phyloP scores from a whole-genome alignment of 2,888 invertebrate species.

The Conchocele bisecta region DNA sequence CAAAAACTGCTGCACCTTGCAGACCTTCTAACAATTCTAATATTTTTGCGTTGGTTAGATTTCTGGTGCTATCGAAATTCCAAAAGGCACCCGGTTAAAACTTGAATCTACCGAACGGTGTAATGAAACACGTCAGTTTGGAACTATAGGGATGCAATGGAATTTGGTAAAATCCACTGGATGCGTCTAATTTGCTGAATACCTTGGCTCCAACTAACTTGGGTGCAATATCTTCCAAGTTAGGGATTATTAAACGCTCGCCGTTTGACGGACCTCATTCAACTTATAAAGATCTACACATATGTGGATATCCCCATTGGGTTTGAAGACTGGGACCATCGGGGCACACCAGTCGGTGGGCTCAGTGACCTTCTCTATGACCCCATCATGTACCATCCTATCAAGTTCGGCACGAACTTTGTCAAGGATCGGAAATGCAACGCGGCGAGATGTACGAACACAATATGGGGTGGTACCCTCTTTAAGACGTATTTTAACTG shows the following conservation, averaged over 20 bases:
- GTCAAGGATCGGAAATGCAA: conserved; percentile 23
- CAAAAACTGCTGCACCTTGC: too few species aligned
- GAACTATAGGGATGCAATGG: conserved; percentile 30
- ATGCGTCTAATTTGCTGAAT: conserved; percentile 50
- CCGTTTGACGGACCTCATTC: conserved; percentile 43
- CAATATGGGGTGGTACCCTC: conserved; percentile 11
- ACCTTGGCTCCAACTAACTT: conserved; percentile 36
- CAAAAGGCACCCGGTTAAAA: conserved; percentile 42
- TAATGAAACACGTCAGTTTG: conserved; percentile 44
- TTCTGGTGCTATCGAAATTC: conserved; percentile 43
- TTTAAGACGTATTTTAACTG: conserved; percentile 17
- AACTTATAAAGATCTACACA: conserved; percentile 54
- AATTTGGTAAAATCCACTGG: conserved; percentile 51
- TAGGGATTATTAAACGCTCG: conserved; percentile 48
- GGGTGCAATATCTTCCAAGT: conserved; percentile 43
- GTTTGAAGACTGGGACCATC: conserved; percentile 49
- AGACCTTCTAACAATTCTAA: too few species aligned
- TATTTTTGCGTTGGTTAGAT: too few species aligned
- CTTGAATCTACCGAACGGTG: conserved; percentile 39
- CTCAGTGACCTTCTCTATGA: conserved; percentile 33
- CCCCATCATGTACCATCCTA: conserved; percentile 41
- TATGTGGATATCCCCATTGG: conserved; percentile 35
- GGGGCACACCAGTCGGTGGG: conserved; percentile 46
- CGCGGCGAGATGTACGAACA: conserved; percentile 16
- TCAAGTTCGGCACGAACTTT: conserved; percentile 41